Percentiles rank a stretch among this genome's conserved stretches.
These are phyloP conservation scores for Argyrosomus regius DNA, from an alignment of 2,797 vertebrate genomes.

Conservation along the genomic window DNA sequence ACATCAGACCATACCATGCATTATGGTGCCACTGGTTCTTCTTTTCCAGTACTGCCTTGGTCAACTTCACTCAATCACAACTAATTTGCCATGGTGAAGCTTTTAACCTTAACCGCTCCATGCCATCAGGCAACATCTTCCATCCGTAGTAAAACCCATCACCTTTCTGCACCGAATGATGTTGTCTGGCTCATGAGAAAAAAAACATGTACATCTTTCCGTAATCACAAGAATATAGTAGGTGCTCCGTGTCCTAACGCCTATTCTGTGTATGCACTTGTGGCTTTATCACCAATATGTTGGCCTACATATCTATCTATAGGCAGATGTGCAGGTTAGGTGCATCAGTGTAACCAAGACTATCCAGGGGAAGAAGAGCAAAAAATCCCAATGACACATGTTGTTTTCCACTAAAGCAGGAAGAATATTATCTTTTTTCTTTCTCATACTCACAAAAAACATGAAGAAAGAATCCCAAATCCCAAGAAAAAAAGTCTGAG, in stretches of 20 bases:
- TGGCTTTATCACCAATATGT: background rate
- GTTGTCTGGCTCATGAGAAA: background rate
- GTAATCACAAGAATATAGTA: background rate
- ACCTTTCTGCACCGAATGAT: background rate
- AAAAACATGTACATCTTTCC: background rate
- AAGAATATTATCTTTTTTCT: background rate
- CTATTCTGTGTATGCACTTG: background rate
- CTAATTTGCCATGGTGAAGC: background rate
- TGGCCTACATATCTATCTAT: background rate
- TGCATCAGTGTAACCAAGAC: background rate
- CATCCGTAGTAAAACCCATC: background rate
- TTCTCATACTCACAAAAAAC: background rate
- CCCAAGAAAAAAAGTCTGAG: background rate
- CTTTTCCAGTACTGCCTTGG: background rate
- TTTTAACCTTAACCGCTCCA: background rate
- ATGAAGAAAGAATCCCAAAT: conserved; percentile 1
- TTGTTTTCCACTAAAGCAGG: background rate
- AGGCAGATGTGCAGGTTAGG: background rate
- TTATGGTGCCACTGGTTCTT: background rate
- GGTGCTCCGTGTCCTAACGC: background rate
- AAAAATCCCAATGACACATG: background rate
- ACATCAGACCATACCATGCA: background rate
- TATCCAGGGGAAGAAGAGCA: background rate
- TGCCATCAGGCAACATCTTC: background rate
- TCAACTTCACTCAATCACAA: background rate